These are phyloP conservation scores for Pristionchus entomophagus DNA, from an alignment of 2,888 invertebrate genomes.

Conservation along the genomic window DNA sequence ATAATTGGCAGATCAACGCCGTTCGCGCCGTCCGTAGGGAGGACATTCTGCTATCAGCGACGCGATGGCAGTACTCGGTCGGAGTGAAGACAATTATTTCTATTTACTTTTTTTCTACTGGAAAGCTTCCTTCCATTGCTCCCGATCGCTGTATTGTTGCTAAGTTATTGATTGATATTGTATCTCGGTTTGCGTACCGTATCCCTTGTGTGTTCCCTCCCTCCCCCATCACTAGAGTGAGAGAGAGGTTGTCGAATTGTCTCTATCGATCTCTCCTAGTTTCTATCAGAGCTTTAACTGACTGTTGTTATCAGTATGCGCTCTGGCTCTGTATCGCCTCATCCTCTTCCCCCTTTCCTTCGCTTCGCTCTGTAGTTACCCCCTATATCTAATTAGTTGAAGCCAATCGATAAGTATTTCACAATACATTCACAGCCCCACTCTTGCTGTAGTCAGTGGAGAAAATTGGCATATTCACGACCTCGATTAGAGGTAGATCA, in stretches of 20 bases:
- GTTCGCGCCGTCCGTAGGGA: neutral
- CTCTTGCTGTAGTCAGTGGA: too few relatives aligned
- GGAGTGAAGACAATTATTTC: conserved; percentile 23
- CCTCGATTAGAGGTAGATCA: too few relatives aligned
- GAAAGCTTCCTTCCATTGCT: too few relatives aligned
- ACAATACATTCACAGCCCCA: too few relatives aligned
- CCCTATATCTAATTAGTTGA: neutral
- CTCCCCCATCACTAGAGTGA: neutral
- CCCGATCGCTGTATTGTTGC: neutral
- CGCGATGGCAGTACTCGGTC: conserved; percentile 21
- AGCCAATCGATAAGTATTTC: too few relatives aligned
- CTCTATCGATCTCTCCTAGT: conserved; percentile 35
- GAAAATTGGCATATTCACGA: too few relatives aligned
- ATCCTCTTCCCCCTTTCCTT: neutral
- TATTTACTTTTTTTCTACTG: too few relatives aligned
- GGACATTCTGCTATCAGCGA: conserved; percentile 19
- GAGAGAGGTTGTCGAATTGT: neutral
- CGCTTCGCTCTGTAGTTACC: neutral
- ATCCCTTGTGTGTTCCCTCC: neutral
- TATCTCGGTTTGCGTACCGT: neutral
- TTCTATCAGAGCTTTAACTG: conserved; percentile 17
- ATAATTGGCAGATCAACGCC: neutral
- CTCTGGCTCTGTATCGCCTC: neutral
- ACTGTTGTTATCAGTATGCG: conserved; percentile 20
- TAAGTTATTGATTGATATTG: conserved; percentile 39